Conservation (phyloP, 2,797 vertebrate species). For the Lepus oiostolus region DNA sequence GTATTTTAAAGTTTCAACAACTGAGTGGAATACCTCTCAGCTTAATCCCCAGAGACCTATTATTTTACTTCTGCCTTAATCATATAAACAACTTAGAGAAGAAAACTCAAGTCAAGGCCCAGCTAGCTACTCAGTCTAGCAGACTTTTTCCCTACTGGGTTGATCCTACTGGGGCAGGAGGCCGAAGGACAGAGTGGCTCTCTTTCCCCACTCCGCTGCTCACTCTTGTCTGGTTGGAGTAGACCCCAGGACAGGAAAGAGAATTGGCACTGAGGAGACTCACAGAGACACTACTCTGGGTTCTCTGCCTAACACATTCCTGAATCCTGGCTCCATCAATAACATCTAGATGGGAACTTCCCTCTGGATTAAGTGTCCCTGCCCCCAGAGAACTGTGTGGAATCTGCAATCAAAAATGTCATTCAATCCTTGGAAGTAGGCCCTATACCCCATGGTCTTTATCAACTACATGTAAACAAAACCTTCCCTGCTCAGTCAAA, state of each 20-base stretch:
- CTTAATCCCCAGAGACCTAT: constrained; percentile 16
- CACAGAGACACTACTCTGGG: neutral
- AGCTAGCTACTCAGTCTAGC: neutral
- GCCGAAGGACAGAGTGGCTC: neutral
- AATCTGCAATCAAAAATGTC: neutral
- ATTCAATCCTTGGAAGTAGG: constrained; percentile 2
- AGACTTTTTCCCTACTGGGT: neutral
- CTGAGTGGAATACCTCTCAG: neutral
- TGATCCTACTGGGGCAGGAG: neutral
- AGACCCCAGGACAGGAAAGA: neutral
- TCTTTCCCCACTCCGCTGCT: neutral
- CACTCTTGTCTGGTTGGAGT: neutral
- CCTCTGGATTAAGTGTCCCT: neutral
- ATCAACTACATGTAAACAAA: neutral
- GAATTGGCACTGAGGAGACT: neutral
- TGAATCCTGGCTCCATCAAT: neutral
- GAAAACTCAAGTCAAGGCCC: neutral
- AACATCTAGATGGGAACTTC: neutral
- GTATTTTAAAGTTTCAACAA: constrained; percentile 40
- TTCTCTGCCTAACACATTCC: neutral
- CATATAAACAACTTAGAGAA: neutral
- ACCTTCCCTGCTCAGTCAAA: neutral
- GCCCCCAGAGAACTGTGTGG: neutral
- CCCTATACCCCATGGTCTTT: neutral
- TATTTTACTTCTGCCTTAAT: constrained; percentile 35